Evolutionary conservation across 2,888 invertebrate species (phyloP), one percentile per base, ranked within the genome.

Genomic region (Margaritifera margaritifera): DNA sequence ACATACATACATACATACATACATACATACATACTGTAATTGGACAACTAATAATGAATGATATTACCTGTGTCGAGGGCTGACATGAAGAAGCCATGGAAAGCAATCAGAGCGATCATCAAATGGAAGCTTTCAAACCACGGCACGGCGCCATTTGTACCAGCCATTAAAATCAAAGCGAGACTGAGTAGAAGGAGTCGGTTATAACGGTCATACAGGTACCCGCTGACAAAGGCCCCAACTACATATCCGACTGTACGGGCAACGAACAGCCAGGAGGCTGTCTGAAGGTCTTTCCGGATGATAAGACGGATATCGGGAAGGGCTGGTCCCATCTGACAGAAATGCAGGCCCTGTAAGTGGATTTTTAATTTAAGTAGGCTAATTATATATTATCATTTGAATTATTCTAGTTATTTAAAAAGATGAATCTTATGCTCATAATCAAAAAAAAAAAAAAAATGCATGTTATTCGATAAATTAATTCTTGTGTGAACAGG

Each of bases 191-290:
- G 15, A 19, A 65, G 27, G 6, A 61, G 22, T 20, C 54, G 27
- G 53, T 64, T 65, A 52, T 54, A 50, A n/a, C 62, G 64, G 27
- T 57, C 60, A 31, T 61, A 62, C 24, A 64, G 20, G 22, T 57
- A 57, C 8, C 59, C 61, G 15, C 20, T 61, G 4, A 55, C 31
- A 27, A 64, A 24, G 20, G 56, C 52, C 6, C 64, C 68, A 20
- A 54, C 31, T n/a, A 71, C 58, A 55, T 70, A 79, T 69, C 79
- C 79, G 6, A 74, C 63, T 4, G 73, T 66, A 42, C 68, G 68
- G 8, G 64, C 64, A 20, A 73, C 71, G 25, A 78, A 72, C 51
- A 78, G 54, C 71, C 73, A 75, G 4, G 78, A 70, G 1, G 74
- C 62, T 55, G 66, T 73, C 18, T 68, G 66, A 2, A 78, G 66